Evolutionary conservation across 2,888 invertebrate species (phyloP), one percentile per base, ranked within the genome.

Genomic region (Gisinianus flammeolus): DNA sequence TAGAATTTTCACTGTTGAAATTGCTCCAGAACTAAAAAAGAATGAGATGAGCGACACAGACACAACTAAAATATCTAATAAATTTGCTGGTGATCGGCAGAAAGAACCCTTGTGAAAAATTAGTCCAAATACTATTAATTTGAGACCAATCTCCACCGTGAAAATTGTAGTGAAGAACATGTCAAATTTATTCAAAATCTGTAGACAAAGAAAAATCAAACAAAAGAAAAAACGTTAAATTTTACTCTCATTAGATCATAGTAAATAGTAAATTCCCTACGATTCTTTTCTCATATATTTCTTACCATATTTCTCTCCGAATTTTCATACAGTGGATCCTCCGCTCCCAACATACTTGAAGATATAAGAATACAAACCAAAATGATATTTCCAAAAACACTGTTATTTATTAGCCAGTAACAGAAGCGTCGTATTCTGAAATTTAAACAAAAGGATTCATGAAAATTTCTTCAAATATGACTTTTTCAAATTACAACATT

Each of bases 1-100:
- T 79, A 91, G 88, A 86, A 91, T 91, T 86, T 91, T 91, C 82
- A 91, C 90, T 77, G 90, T 90, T 30, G 90, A 90, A 83, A 91
- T 86, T 56, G 87, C 87, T 75, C 86, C 87, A 73, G 86, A 86
- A 72, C 86, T 87, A 80, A 89, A 87, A 24, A 87, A 87, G 85
- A 90, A 89, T n/a, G 90, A 90, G 77, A 90, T 87, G 71, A 91
- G 87, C 12, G 90, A 90, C 24, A 91, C 90, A 22, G 88, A 88
- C 52, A 91, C 91, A 71, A 91, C 91, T 35, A 90, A 85, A 78
- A 91, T 86, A 86, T 91, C 91, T 56, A 91, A 88, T 67, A 91
- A 86, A 85, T 90, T 91, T 87, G 90, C 91, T 80, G 89, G 87
- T 85, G 89, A 90, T 56, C 90, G 88, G 85, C 90, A 90, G 86